A percentile compares a stretch with the other conserved stretches of the same genome.
Evolutionary conservation across 2,888 invertebrate species (phyloP).

Genomic region (Lasioglossum morio): DNA sequence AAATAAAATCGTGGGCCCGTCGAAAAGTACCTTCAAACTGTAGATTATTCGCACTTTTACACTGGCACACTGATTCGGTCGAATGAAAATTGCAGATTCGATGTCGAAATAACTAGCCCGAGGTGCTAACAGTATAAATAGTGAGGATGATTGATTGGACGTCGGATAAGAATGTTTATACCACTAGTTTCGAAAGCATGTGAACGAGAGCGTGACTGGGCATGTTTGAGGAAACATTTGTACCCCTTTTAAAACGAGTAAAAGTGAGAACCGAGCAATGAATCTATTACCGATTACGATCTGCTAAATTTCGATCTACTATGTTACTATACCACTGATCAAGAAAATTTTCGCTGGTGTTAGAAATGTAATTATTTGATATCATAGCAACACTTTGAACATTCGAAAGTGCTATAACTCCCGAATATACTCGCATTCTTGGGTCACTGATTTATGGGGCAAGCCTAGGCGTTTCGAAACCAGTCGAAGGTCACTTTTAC

Average conservation of each 20-base stretch:
- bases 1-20: not conserved
- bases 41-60: too few relatives aligned
- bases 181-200: not conserved
- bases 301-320: not conserved
- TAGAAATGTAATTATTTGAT: not conserved
- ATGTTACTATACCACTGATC: not conserved
- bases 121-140: not conserved
- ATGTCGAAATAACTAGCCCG: not conserved
- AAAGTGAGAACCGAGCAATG: not conserved
- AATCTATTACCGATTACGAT: not conserved
- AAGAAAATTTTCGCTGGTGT: not conserved
- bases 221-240: not conserved
- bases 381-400: not conserved
- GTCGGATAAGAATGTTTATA: not conserved
- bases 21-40: not conserved
- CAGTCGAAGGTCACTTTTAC: not conserved
- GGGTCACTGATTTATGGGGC: conserved; percentile 52
- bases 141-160: not conserved
- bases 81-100: not conserved
- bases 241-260: conserved; percentile 2
- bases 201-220: not conserved
- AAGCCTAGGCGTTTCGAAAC: not conserved
- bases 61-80: not conserved
- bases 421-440: not conserved
- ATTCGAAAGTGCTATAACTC: not conserved